Conservation (phyloP, 2,797 vertebrate genomes). For the Phrynocephalus guinanensis region DNA sequence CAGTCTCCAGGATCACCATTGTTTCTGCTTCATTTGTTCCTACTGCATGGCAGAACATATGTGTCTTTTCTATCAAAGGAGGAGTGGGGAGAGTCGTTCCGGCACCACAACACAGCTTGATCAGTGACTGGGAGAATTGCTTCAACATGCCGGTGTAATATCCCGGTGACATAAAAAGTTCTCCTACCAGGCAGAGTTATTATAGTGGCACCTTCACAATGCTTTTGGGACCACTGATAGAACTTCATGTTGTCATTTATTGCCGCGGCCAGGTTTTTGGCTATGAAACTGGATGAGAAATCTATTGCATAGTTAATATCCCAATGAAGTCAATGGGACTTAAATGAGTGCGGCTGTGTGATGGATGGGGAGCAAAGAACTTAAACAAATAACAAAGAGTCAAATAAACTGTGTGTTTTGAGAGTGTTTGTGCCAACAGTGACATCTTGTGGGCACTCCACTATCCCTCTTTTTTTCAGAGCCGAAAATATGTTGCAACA, state of each 20-base stretch:
- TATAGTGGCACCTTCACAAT: constrained; percentile 15
- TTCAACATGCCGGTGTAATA: constrained; percentile 3
- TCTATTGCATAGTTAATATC: neutral
- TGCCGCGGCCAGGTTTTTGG: neutral
- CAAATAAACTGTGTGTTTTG: constrained; percentile 40
- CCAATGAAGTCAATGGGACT: constrained; percentile 14
- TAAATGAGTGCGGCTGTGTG: neutral
- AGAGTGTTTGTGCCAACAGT: constrained; percentile 38
- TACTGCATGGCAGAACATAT: neutral
- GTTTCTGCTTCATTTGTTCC: neutral
- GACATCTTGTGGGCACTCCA: constrained; percentile 66
- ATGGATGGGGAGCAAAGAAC: constrained; percentile 13
- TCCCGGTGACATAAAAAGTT: neutral
- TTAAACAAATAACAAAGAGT: constrained; percentile 24
- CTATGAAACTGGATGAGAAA: constrained; percentile 3
- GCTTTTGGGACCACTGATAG: neutral
- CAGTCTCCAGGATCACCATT: too few species aligned
- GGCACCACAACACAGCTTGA: neutral
- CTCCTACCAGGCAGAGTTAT: constrained; percentile 4
- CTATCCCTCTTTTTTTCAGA: neutral
- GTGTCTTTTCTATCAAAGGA: too few species aligned
- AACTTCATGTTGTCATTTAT: neutral
- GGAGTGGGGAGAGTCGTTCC: neutral
- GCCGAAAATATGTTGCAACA: neutral
- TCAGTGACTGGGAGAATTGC: neutral